Conservation (phyloP, 2,888 invertebrate genomes). For the Stenichneumon culpator region DNA sequence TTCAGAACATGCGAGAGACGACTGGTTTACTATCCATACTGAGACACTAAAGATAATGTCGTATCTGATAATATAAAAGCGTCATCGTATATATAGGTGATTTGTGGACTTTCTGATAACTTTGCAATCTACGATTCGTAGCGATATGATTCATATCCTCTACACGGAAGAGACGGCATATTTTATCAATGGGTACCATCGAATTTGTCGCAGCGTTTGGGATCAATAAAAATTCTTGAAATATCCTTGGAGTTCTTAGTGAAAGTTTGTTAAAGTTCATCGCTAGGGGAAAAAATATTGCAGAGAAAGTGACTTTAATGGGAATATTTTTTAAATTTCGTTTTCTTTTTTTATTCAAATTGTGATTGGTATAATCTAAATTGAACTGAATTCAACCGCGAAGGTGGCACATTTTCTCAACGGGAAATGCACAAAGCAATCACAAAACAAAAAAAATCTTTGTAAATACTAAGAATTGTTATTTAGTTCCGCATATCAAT, state of each 20-base stretch:
- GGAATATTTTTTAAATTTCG: background rate
- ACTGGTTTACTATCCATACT: slow-evolving; percentile 55
- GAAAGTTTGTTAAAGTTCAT: background rate
- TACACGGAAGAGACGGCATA: background rate
- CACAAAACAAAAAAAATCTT: slow-evolving; percentile 4
- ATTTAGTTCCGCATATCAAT: background rate
- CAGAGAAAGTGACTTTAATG: background rate
- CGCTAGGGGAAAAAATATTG: background rate
- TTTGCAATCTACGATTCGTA: slow-evolving; percentile 53
- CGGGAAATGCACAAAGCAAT: background rate
- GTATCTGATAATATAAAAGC: slow-evolving; percentile 76
- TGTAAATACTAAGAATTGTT: background rate
- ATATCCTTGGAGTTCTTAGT: background rate
- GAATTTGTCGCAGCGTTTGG: background rate
- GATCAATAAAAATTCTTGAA: background rate
- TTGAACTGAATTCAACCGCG: background rate
- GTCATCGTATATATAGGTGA: slow-evolving; percentile 69
- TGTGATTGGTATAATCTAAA: too few species aligned
- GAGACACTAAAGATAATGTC: slow-evolving; percentile 71
- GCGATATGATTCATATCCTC: slow-evolving; percentile 51
- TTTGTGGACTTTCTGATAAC: slow-evolving; percentile 58
- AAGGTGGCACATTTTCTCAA: background rate
- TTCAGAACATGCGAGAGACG: slow-evolving; percentile 1
- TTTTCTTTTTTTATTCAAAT: too few species aligned
- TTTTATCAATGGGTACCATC: background rate